A percentile compares a stretch with the other conserved stretches of the same genome.
Conservation (phyloP, 35 echinoderm and acorn worm genomes). For the Patiria miniata region DNA sequence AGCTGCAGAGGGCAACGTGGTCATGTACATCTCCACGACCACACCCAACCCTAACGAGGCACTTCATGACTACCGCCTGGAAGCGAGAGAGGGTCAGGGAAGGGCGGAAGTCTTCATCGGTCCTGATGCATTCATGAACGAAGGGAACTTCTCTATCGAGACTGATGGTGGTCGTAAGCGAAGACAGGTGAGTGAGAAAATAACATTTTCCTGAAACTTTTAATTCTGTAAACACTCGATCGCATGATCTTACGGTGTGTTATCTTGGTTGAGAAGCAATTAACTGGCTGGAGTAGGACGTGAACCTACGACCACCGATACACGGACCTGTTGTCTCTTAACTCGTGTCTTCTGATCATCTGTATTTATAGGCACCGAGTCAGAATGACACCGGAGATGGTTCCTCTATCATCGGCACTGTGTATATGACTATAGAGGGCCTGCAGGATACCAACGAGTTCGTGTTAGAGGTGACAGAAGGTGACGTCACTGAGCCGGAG, state of each 20-base stretch:
- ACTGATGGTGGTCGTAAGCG: not conserved
- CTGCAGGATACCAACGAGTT: not conserved
- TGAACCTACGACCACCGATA: too few relatives aligned
- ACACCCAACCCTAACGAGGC: not conserved
- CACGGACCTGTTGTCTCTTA: not conserved
- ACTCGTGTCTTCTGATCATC: too few relatives aligned
- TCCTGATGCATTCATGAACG: not conserved
- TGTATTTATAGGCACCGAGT: not conserved
- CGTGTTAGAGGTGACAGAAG: not conserved
- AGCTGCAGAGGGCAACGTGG: not conserved
- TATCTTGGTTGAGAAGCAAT: too few relatives aligned
- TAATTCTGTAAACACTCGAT: too few relatives aligned
- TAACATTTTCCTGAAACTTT: too few relatives aligned
- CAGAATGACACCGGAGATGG: not conserved
- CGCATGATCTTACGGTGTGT: too few relatives aligned
- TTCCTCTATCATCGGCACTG: not conserved
- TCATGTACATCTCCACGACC: not conserved
- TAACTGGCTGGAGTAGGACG: too few relatives aligned
- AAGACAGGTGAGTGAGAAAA: not conserved
- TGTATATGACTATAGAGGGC: not conserved
- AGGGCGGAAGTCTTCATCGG: not conserved
- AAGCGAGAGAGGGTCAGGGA: not conserved
- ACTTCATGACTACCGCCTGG: not conserved
- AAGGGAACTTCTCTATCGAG: too few relatives aligned
- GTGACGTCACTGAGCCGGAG: conserved; percentile 1